Percentiles rank a stretch among this genome's conserved stretches.
Evolutionary conservation across 2,113 vertebrate genomes (phyloP).

Genomic region (Tyrannus savana): DNA sequence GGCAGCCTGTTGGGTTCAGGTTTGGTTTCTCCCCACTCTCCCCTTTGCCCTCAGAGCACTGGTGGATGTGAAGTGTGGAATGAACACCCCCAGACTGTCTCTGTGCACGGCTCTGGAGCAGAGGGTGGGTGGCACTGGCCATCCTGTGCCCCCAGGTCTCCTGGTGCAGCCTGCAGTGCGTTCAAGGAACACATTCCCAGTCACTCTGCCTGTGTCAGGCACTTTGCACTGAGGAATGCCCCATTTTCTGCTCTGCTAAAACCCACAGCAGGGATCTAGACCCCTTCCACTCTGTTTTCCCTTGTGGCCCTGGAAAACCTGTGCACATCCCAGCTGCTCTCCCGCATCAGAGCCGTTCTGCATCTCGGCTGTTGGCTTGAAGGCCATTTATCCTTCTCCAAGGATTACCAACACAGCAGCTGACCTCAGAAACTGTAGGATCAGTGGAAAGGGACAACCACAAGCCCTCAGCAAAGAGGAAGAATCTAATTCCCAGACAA

Average conservation of each 20-base stretch:
- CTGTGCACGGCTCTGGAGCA: neutral
- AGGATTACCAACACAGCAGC: too few relatives aligned
- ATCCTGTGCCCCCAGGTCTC: fast-evolving
- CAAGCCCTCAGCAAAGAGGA: neutral
- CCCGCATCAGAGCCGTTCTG: fast-evolving
- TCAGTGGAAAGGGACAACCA: neutral
- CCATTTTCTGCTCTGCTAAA: neutral
- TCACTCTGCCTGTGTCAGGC: neutral
- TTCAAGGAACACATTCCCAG: fast-evolving
- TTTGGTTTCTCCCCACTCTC: neutral
- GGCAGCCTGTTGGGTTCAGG: neutral
- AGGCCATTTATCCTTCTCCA: neutral
- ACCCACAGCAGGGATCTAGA: neutral
- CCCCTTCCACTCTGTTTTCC: neutral
- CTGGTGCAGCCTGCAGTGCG: fast-evolving
- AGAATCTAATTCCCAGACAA: neutral
- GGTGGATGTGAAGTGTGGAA: fast-evolving
- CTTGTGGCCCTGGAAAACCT: neutral
- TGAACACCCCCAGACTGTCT: fast-evolving
- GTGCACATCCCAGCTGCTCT: neutral
- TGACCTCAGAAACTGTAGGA: neutral
- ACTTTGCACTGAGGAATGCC: neutral
- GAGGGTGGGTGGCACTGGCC: neutral
- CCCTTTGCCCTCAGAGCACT: neutral
- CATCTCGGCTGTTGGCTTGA: fast-evolving